Conservation (phyloP, 2,888 invertebrate genomes). For the Coenonympha arcania region DNA sequence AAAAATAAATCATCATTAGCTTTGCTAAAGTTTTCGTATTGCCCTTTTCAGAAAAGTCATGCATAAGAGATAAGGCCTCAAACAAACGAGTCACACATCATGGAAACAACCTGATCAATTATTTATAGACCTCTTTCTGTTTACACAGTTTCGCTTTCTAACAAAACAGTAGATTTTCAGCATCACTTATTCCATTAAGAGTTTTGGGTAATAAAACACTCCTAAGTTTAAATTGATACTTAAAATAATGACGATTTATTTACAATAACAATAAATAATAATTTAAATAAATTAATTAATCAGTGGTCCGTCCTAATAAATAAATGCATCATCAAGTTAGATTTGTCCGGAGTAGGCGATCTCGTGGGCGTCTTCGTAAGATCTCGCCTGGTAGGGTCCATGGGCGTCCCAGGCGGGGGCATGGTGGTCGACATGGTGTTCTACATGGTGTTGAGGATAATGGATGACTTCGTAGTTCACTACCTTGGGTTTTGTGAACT, state of each 20-base stretch:
- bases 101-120: constrained; percentile 2
- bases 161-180: neutral
- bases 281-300: constrained; percentile 67
- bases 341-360: constrained; percentile 75
- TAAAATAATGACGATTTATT: constrained; percentile 62
- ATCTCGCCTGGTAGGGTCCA: constrained; percentile 77
- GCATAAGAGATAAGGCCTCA: neutral
- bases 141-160: constrained; percentile 5
- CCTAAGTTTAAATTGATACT: constrained; percentile 50
- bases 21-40: too few species aligned
- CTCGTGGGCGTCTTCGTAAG: constrained; percentile 72
- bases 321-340: constrained; percentile 45
- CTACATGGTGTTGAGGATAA: constrained; percentile 82
- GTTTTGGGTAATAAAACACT: constrained; percentile 31
- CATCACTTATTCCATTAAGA: neutral
- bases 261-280: constrained; percentile 67
- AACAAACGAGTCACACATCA: neutral
- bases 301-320: constrained; percentile 59
- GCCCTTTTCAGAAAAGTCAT: neutral
- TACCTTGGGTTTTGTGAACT: constrained; percentile 89
- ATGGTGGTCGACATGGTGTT: constrained; percentile 78
- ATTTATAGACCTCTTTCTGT: neutral
- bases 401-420: constrained; percentile 73
- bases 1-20: too few species aligned
- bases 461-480: constrained; percentile 91